These are phyloP conservation scores for Tichodroma muraria DNA, from an alignment of 2,113 vertebrate species.

Conservation along the genomic window DNA sequence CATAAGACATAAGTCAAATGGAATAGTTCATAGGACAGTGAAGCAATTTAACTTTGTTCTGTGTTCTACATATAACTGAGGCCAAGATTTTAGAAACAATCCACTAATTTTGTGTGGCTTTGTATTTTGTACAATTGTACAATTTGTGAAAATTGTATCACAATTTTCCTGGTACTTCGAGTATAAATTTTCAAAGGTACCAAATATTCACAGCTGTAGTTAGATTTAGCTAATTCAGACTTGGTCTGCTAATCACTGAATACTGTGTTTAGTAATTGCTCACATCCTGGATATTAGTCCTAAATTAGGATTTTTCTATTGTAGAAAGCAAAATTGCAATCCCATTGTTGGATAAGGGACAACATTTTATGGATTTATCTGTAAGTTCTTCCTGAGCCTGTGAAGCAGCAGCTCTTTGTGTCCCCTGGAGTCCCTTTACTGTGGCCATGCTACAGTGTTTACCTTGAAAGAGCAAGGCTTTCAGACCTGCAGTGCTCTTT, in stretches of 20 bases:
- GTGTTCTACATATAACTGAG: not conserved
- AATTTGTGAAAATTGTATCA: no score
- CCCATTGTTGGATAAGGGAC: not conserved
- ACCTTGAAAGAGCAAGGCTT: not conserved
- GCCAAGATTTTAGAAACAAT: not conserved
- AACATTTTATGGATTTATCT: not conserved
- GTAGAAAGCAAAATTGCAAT: not conserved
- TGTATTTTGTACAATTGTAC: no score
- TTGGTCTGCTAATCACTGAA: not conserved
- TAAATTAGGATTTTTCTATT: not conserved
- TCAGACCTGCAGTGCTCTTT: not conserved
- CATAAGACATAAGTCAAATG: not conserved
- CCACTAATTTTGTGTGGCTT: not conserved
- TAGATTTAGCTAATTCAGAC: not conserved
- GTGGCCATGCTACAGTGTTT: not conserved
- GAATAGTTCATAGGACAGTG: not conserved
- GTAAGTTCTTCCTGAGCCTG: not conserved
- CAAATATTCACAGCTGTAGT: not conserved
- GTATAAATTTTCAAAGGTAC: not conserved
- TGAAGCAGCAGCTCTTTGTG: not conserved
- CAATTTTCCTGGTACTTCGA: not conserved
- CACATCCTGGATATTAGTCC: not conserved
- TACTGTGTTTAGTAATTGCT: not conserved
- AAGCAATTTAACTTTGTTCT: not conserved
- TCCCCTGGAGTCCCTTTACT: not conserved